Evolutionary conservation across 1,140 invertebrate species (phyloP), one percentile per base, ranked within the genome.

Genomic region (Lordiphosa clarofinis): DNA sequence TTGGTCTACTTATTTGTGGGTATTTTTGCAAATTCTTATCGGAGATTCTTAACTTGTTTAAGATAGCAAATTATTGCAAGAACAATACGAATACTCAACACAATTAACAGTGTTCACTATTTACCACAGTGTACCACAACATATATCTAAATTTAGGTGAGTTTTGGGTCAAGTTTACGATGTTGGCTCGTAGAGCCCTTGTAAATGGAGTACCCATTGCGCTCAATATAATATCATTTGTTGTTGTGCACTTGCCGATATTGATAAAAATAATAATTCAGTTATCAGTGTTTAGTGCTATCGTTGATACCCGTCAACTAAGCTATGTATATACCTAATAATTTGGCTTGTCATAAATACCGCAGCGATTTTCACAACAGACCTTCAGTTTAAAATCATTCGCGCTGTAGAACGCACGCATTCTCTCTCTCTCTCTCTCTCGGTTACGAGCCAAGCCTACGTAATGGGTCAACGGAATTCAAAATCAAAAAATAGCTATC

Each of bases 181-280:
- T 24, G 21, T 24, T 5, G 21, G 21, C 1, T 24, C 21, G 28
- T 31, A 8, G 8, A 31, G 5, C 1, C 28, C 7, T 31, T 31
- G 28, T 8, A 31, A 31, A 7, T 31, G 28, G 28, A 31, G 28
- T 31, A 31, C 28, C 28, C 0, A 44, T 21, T 8, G 10, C 11
- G 24, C 59, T 60, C 56, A 61, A 63, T 39, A 44, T 52, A 8
- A 43, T 8, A 0, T 28, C 33, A 38, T 38, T 24, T 24, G 21
- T 24, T 24, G 21, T 24, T 24, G 31, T 52, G 28, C 57, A 36
- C 19, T 46, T 9, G 15, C 43, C 47, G 31, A n/a, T 24, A n/a
- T 33, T 69, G 49, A 69, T 68, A 57, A 68, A 54, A 52, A 68
- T 68, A 53, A 68, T 15, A 61, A 39, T 11, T 12, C 2, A 53